Evolutionary conservation across 2,888 invertebrate genomes (phyloP), one percentile per base, ranked within the genome.

Genomic region (Phortica magna): DNA sequence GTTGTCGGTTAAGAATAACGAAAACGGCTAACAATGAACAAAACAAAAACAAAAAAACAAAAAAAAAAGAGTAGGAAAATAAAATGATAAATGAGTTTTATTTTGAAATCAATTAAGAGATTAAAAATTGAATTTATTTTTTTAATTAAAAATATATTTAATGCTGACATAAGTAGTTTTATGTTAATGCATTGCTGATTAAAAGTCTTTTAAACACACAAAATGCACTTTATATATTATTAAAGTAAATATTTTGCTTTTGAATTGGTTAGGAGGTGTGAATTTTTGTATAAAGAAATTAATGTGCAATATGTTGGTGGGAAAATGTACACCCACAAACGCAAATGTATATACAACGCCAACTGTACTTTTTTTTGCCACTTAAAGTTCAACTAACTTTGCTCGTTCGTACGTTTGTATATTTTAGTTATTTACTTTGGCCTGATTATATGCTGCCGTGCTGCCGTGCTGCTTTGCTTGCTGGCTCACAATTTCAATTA

Each of bases 401-500:
- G 31, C 31, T 2, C 31, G 1, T 31, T 14, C 48, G 48, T 14
- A 12, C 7, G 48, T 14, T 2, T 14, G 6, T 48, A 14, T 48
- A 67, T 55, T 71, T 53, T 53, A 71, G 53, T 31, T 53, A 71
- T 55, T 53, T 55, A 14, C n/a, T 55, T 14, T 42, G 48, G 42
- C 64, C 64, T 67, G 67, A 14, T 64, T 64, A 64, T 67, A 42
- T 39, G n/a, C 1, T 31, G 31, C 31, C 31, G 31, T 9, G 48
- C 48, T 12, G 14, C 48, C 7, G 2, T 48, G 48, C 9, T 48
- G 48, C 55, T n/a, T 31, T 53, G 53, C 70, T 12, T 48, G 48
- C 9, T 48, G 48, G 70, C 42, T 31, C 53, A 71, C 70, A 53
- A 71, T 43, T 71, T 48, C 55, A 71, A 71, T 71, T 55, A 71